These are phyloP conservation scores for Cordilura impudica DNA, from an alignment of 2,888 invertebrate genomes.

Conservation along the genomic window DNA sequence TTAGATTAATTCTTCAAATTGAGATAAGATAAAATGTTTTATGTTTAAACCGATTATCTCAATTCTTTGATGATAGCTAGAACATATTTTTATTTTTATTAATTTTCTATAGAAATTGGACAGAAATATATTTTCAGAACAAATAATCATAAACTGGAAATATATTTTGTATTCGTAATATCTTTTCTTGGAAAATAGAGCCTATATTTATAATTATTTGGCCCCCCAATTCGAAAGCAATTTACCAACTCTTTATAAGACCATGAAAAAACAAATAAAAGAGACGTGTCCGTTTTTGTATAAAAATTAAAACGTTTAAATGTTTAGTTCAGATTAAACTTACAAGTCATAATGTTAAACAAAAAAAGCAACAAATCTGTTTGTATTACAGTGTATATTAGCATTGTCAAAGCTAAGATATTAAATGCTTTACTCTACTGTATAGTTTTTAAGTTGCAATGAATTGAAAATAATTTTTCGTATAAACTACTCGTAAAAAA, in stretches of 20 bases:
- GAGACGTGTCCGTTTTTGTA: not conserved
- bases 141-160: no score
- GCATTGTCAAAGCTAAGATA: conserved; percentile 44
- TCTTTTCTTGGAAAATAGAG: not conserved
- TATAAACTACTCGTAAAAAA: conserved; percentile 20
- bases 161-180: no score
- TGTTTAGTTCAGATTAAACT: not conserved
- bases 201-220: not conserved
- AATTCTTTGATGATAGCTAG: no score
- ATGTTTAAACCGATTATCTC: no score
- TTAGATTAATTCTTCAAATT: no score
- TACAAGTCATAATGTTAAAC: not conserved
- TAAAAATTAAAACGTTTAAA: not conserved
- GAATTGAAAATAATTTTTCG: not conserved
- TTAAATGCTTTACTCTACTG: conserved; percentile 41
- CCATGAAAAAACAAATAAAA: not conserved
- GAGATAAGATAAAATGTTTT: no score
- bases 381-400: conserved; percentile 19
- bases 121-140: no score
- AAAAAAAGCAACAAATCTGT: not conserved
- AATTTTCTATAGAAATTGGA: no score
- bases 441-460: conserved; percentile 32
- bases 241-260: not conserved
- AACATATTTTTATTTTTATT: no score
- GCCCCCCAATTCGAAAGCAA: not conserved